These are phyloP conservation scores for Phocoena sinus DNA, from an alignment of 2,113 vertebrate genomes.

Conservation along the genomic window DNA sequence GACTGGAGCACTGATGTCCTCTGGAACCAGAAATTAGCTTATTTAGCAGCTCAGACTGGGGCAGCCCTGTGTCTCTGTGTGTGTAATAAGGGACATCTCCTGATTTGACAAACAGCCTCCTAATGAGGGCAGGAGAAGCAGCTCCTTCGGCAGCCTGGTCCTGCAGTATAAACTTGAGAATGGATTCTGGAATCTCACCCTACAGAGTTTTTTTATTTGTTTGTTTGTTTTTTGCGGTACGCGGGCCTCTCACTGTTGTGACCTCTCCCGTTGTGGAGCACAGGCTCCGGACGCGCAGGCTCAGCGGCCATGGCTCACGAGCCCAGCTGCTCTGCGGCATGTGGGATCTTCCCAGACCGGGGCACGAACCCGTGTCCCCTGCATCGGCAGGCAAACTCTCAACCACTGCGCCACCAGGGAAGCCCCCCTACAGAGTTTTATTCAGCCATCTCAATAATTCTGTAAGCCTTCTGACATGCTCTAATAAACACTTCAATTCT, in stretches of 20 bases:
- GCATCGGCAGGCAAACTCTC: too few species aligned
- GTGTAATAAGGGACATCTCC: background rate
- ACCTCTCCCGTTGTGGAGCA: too few species aligned
- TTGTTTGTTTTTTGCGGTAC: too few species aligned
- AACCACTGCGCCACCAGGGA: too few species aligned
- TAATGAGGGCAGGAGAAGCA: background rate
- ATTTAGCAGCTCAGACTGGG: background rate
- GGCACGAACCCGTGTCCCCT: too few species aligned
- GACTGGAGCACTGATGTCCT: background rate
- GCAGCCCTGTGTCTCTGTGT: background rate
- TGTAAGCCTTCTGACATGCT: background rate
- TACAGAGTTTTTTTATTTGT: too few species aligned
- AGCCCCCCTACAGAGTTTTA: background rate
- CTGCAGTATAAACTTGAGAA: background rate
- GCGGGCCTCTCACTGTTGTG: too few species aligned
- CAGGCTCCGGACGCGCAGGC: too few species aligned
- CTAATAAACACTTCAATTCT: background rate
- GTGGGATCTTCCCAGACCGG: too few species aligned
- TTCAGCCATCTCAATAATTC: background rate
- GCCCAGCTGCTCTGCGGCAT: too few species aligned
- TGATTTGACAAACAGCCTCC: background rate
- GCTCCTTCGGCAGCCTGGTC: background rate
- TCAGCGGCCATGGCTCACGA: too few species aligned
- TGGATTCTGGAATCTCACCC: background rate
- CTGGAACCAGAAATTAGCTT: background rate